Conservation (phyloP, 2,113 vertebrate species). For the Elaphurus davidianus region DNA sequence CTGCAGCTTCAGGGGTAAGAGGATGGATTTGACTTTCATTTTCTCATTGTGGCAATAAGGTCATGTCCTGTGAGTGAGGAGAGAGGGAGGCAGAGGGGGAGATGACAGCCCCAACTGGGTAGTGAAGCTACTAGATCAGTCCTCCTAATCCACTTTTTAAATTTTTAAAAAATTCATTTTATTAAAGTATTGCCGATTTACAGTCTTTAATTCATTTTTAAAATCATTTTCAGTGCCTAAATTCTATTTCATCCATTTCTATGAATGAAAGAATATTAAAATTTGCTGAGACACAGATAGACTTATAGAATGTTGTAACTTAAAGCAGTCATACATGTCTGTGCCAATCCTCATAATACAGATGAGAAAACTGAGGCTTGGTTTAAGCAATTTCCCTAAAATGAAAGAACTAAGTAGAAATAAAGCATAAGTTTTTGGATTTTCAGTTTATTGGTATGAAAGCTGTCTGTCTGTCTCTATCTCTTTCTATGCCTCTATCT, state of each 20-base stretch:
- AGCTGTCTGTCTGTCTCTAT: background rate
- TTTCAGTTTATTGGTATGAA: background rate
- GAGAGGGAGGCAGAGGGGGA: too few species aligned
- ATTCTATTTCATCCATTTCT: background rate
- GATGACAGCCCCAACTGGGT: too few species aligned
- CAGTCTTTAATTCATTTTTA: background rate
- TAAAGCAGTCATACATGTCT: background rate
- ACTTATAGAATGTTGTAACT: background rate
- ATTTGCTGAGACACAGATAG: background rate
- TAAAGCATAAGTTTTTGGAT: background rate
- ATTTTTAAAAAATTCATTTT: background rate
- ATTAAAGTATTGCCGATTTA: background rate
- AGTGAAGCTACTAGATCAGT: too few species aligned
- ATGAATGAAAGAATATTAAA: background rate
- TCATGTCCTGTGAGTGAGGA: too few species aligned
- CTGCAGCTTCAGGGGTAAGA: too few species aligned
- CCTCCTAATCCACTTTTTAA: too few species aligned
- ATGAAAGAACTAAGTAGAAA: background rate
- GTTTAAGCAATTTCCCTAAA: conserved; percentile 1
- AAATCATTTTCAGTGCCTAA: background rate
- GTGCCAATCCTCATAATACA: background rate
- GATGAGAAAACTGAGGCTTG: background rate
- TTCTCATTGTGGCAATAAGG: too few species aligned
- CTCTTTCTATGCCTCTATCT: background rate
- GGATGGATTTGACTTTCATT: too few species aligned